phyloP scores from a whole-genome alignment of 2,113 vertebrate genomes.

The Kryptolebias marmoratus region DNA sequence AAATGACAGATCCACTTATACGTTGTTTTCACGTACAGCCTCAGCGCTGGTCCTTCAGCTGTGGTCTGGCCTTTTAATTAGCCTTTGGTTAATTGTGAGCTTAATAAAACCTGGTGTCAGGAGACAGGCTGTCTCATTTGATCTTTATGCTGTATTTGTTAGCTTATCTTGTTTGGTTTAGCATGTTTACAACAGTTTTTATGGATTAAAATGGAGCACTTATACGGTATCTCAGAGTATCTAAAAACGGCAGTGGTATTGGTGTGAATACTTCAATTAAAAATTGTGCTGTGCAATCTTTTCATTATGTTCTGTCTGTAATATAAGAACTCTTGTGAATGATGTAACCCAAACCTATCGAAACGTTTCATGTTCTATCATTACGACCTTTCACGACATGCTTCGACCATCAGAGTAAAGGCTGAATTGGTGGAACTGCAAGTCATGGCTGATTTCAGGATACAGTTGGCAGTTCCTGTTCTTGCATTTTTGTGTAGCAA shows the following conservation, averaged over 20 bases:
- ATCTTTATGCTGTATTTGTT: conserved; percentile 15
- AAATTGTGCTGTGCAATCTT: too few relatives aligned
- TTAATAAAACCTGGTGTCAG: conserved; percentile 69
- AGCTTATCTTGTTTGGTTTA: conserved; percentile 12
- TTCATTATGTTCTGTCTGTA: too few relatives aligned
- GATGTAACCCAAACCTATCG: too few relatives aligned
- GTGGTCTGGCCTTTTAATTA: conserved; percentile 75
- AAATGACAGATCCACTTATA: conserved; percentile 48
- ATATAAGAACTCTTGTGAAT: too few relatives aligned
- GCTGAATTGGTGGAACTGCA: too few relatives aligned
- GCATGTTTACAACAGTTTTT: conserved; percentile 6
- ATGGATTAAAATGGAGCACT: too few relatives aligned
- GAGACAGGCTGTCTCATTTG: conserved; percentile 55
- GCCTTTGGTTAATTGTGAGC: conserved; percentile 73
- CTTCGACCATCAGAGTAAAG: too few relatives aligned
- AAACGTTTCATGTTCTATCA: too few relatives aligned
- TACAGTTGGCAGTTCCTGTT: not conserved
- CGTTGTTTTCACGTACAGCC: conserved; percentile 51
- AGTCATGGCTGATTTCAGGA: not conserved
- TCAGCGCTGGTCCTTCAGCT: conserved; percentile 64
- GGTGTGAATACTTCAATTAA: too few relatives aligned
- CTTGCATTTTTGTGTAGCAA: not conserved
- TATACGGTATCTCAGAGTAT: too few relatives aligned
- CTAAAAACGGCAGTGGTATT: too few relatives aligned
- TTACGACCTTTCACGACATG: too few relatives aligned